Percentiles rank a stretch among this genome's conserved stretches.
phyloP scores from a whole-genome alignment of 2,797 vertebrate genomes.

The Rhodeus uyekii region DNA sequence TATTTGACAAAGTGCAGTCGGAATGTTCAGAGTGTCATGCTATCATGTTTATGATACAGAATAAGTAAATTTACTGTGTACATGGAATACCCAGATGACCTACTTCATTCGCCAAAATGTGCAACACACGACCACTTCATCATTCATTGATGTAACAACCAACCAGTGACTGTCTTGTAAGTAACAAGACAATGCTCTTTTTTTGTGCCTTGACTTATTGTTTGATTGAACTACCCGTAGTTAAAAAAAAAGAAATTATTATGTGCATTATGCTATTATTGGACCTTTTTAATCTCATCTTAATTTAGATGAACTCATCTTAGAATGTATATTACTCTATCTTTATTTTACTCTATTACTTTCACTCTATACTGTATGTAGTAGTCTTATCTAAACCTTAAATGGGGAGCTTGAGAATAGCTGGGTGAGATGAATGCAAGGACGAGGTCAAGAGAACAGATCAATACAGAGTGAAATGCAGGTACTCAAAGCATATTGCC shows the following conservation, averaged over 20 bases:
- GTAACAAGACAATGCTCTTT: too few relatives aligned
- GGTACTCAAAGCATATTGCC: not conserved
- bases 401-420: slow-evolving; percentile 29
- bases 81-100: not conserved
- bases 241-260: not conserved
- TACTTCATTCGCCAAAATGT: not conserved
- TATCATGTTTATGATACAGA: not conserved
- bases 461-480: slow-evolving; percentile 34
- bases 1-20: slow-evolving; percentile 2
- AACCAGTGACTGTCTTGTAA: not conserved
- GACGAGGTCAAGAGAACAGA: slow-evolving; percentile 28
- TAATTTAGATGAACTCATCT: not conserved
- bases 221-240: not conserved
- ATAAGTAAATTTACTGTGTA: not conserved
- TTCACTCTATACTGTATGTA: not conserved
- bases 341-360: too few relatives aligned
- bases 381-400: not conserved
- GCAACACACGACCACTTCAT: not conserved
- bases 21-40: slow-evolving; percentile 22
- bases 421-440: not conserved
- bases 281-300: not conserved
- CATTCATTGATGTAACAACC: not conserved
- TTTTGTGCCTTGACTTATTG: not conserved
- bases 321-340: too few relatives aligned
- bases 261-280: not conserved